A percentile compares a stretch with the other conserved stretches of the same genome.
phyloP scores from a whole-genome alignment of 1,140 invertebrate species.

The Trachymyrmex cornetzi region DNA sequence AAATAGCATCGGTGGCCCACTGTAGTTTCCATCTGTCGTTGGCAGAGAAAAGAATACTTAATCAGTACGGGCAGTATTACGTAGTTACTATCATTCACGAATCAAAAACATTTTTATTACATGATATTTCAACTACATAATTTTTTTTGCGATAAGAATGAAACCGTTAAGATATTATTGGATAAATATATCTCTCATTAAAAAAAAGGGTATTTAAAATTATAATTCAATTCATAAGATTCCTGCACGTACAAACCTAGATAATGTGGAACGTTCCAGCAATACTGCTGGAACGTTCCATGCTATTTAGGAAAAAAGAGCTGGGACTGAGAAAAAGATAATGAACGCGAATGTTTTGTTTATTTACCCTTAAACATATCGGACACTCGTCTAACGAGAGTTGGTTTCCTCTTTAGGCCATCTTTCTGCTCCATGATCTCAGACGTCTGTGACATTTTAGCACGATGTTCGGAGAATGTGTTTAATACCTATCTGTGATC shows the following conservation, averaged over 20 bases:
- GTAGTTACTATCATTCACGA: not conserved
- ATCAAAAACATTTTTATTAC: conserved; percentile 46
- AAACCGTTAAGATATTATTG: conserved; percentile 6
- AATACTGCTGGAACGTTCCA: no score
- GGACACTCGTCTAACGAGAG: conserved; percentile 82
- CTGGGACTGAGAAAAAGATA: not conserved
- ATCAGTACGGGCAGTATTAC: not conserved
- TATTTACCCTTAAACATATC: conserved; percentile 83
- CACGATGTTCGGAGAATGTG: not conserved
- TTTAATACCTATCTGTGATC: not conserved
- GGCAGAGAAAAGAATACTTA: conserved; percentile 12
- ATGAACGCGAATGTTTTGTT: conserved; percentile 7
- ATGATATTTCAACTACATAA: conserved; percentile 17
- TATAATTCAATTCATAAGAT: not conserved
- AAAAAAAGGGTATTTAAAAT: not conserved
- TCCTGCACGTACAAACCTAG: not conserved
- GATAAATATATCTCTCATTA: not conserved
- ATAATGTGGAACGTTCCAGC: no score
- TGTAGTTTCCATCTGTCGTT: conserved; percentile 82
- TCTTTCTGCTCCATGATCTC: conserved; percentile 69
- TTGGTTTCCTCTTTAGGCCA: conserved; percentile 76
- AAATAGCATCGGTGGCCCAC: conserved; percentile 82
- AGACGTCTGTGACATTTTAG: conserved; percentile 57
- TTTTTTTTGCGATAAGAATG: conserved; percentile 2
- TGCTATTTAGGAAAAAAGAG: not conserved